A percentile compares a stretch with the other conserved stretches of the same genome.
These are phyloP conservation scores for Gnathonemus longibarbis DNA, from an alignment of 2,113 vertebrate species.

Conservation along the genomic window DNA sequence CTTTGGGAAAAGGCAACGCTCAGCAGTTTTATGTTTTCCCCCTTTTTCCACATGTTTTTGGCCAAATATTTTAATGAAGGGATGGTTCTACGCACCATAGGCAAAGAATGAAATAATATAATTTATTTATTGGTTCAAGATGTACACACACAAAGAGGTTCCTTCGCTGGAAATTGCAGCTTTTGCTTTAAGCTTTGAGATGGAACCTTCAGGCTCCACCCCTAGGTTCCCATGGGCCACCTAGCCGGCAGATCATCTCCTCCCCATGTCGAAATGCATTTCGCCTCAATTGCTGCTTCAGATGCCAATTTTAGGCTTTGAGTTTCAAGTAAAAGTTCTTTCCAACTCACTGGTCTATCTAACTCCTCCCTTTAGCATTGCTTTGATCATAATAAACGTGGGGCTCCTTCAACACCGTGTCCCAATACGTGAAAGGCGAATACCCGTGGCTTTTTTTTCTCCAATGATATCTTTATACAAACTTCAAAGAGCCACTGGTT, in stretches of 20 bases:
- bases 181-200: slow-evolving; percentile 6
- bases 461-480: neutral
- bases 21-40: slow-evolving; percentile 15
- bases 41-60: slow-evolving; percentile 18
- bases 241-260: neutral
- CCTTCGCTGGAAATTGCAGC: slow-evolving; percentile 17
- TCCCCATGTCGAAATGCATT: neutral
- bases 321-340: slow-evolving; percentile 3
- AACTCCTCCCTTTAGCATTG: neutral
- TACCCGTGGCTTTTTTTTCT: neutral
- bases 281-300: neutral
- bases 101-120: slow-evolving; percentile 24
- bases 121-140: slow-evolving; percentile 35
- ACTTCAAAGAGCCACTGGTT: neutral
- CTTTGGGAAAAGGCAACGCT: slow-evolving; percentile 9
- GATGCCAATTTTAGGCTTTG: neutral
- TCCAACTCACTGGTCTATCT: neutral
- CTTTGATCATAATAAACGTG: slow-evolving; percentile 6
- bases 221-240: neutral
- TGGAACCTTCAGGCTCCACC: neutral
- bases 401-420: neutral
- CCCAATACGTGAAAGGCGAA: neutral
- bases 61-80: slow-evolving; percentile 26
- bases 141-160: slow-evolving; percentile 16
- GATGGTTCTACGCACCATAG: slow-evolving; percentile 17